Percentiles rank a stretch among this genome's conserved stretches.
These are phyloP conservation scores for Orthonyx spaldingii DNA, from an alignment of 2,113 vertebrate species.

Conservation along the genomic window DNA sequence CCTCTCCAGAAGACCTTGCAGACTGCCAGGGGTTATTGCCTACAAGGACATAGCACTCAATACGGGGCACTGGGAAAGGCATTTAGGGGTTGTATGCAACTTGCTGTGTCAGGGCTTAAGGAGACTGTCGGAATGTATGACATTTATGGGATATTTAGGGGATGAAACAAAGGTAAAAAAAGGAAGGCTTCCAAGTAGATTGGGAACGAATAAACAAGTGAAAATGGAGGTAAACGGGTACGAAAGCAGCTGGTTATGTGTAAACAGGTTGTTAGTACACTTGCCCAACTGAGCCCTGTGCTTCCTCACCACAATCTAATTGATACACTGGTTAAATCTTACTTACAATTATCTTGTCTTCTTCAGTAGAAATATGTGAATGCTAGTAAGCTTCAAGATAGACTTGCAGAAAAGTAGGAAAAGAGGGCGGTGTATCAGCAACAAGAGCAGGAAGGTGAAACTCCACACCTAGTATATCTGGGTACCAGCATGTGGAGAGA, in stretches of 20 bases:
- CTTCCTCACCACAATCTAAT: not conserved
- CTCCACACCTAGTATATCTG: fast-evolving
- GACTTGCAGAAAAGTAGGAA: not conserved
- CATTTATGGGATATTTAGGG: not conserved
- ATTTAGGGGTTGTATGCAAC: not conserved
- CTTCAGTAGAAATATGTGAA: not conserved
- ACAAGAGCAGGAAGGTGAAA: not conserved
- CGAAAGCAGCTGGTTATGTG: not conserved
- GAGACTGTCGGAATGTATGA: not conserved
- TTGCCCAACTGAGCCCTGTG: not conserved
- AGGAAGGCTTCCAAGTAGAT: not conserved
- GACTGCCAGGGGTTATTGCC: not conserved
- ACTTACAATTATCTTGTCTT: not conserved
- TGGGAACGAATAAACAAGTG: not conserved
- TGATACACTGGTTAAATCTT: not conserved
- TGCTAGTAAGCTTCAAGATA: not conserved
- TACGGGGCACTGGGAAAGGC: not conserved
- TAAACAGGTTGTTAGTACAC: not conserved
- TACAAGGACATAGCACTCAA: not conserved
- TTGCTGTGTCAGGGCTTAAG: not conserved
- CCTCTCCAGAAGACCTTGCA: not conserved
- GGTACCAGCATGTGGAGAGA: not conserved
- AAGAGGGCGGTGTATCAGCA: not conserved
- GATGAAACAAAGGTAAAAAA: not conserved
- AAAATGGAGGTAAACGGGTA: not conserved